Evolutionary conservation across 2,797 vertebrate species (phyloP).

Genomic region (Cynopterus sphinx): DNA sequence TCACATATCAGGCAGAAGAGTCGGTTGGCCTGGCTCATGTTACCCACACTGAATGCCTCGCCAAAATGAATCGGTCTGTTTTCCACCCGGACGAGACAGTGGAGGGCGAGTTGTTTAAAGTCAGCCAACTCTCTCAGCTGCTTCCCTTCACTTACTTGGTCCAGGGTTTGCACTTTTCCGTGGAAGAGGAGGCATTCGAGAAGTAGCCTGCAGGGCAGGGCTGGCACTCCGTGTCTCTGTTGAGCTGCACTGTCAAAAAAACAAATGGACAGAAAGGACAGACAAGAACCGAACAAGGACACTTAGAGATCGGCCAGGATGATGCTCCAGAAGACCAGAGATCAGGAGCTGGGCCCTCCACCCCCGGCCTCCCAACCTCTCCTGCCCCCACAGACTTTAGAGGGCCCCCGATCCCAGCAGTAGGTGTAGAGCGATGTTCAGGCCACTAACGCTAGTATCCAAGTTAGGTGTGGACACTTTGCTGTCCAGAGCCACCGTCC

Average conservation of each 20-base stretch:
- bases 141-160: conserved; percentile 90
- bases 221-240: conserved; percentile 83
- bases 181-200: conserved; percentile 86
- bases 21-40: background rate
- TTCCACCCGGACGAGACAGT: background rate
- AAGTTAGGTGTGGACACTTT: background rate
- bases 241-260: conserved; percentile 82
- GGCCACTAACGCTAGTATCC: background rate
- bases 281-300: background rate
- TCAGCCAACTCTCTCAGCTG: background rate
- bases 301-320: conserved; percentile 47
- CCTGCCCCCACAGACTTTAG: background rate
- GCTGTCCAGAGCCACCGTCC: background rate
- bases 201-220: conserved; percentile 91
- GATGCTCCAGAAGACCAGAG: background rate
- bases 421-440: background rate
- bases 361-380: rapidly evolving
- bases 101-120: background rate
- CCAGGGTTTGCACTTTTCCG: conserved; percentile 90
- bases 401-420: background rate
- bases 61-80: background rate
- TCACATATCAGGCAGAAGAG: background rate
- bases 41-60: background rate
- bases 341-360: background rate
- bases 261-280: conserved; percentile 58